phyloP scores from a whole-genome alignment of 2,113 vertebrate species.

The Toxostoma redivivum region DNA sequence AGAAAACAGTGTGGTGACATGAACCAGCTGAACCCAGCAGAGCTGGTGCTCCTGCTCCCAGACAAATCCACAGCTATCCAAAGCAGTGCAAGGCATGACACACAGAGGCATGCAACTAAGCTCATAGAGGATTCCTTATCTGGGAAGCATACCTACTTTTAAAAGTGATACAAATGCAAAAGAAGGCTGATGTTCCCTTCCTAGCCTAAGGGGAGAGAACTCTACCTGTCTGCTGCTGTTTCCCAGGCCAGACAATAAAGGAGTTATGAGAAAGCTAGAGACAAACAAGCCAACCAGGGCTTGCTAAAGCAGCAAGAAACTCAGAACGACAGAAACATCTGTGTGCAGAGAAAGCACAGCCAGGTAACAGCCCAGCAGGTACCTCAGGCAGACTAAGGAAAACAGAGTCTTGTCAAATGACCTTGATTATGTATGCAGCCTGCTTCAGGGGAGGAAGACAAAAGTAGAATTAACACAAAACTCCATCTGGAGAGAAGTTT shows the following conservation, averaged over 20 bases:
- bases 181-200: neutral
- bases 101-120: neutral
- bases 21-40: neutral
- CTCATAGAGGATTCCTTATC: neutral
- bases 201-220: neutral
- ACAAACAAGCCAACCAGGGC: neutral
- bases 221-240: neutral
- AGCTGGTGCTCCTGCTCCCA: neutral
- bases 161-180: neutral
- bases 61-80: neutral
- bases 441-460: neutral
- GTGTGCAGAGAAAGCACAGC: fast-evolving
- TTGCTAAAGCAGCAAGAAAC: neutral
- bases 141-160: neutral
- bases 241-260: neutral
- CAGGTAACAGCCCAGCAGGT: neutral
- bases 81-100: neutral
- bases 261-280: neutral
- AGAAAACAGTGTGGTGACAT: neutral
- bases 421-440: neutral
- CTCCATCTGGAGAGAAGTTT: neutral
- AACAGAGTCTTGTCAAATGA: neutral
- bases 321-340: neutral
- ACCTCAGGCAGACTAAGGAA: neutral
- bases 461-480: neutral